Base-by-base conservation (phyloP, 2,797 vertebrate genomes). In the Momotus momota region DNA sequence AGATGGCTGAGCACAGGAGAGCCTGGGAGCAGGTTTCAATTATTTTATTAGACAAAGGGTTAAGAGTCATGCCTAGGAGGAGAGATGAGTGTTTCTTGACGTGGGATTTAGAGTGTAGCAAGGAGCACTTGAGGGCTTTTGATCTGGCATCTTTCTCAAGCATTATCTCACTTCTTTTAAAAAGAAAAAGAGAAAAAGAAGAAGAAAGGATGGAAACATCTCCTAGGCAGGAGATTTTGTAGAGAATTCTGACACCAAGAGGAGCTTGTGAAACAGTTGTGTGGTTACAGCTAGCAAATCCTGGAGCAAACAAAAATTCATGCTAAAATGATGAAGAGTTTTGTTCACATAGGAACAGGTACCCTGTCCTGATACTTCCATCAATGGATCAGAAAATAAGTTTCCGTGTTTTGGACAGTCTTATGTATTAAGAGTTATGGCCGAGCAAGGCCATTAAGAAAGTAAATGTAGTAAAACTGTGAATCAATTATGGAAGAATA, bases 41-140 rank as follows among this genome's bases (percentile, higher is more conserved):
- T 97, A 96, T 94, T 95, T 90, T 95, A 93, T 93, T 94, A 97
- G 81, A 82, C 83, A 82, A 80, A 87, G 83, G 93, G 93, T 90
- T 81, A 94, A 89, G 74, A 95, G 94, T 94, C 95, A 65, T 82
- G 86, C 71, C 84, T 90, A 67, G 71, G 74, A 95, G 64, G 74
- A 94, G 70, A 84, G 31, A 95, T 84, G 94, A 96, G 94, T 94
- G 83, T 90, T 92, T 87, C 90, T 96, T 95, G 94, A 94, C 25
- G 1, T 85, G 86, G 74, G 81, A 93, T 95, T 96, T 94, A 79
- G 91, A 95, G 71, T 69, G 67, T 82, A 74, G 87, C 90, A 88
- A 93, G 71, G 64, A 92, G 49, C 71, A 89, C 94, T 87, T 92
- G 64, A 93, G 86, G 71, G 90, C 57, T 96, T 96, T 96, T 96